Percentiles rank a stretch among this genome's conserved stretches.
Evolutionary conservation across 2,888 invertebrate species (phyloP).

Genomic region (Eustalomyia histrio): DNA sequence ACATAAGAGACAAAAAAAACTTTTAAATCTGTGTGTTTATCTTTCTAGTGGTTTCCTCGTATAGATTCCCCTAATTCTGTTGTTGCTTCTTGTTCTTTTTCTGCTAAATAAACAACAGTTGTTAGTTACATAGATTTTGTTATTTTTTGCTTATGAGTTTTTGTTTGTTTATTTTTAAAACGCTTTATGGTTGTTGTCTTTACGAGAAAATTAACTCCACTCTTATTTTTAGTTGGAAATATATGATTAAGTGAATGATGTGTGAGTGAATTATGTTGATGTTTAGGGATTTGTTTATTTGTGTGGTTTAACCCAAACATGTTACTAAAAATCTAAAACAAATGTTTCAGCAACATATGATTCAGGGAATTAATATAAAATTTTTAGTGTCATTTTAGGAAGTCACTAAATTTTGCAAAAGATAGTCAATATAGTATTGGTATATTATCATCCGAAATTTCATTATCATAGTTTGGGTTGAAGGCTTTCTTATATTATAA

Average conservation of each 20-base stretch:
- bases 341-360: conserved; percentile 25
- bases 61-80: neutral
- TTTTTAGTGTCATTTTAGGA: too few species aligned
- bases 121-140: neutral
- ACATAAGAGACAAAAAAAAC: neutral
- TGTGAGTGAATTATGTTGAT: conserved; percentile 7
- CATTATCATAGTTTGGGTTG: too few species aligned
- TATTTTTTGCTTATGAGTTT: neutral
- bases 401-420: too few species aligned
- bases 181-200: neutral
- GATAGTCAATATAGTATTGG: too few species aligned
- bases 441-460: too few species aligned
- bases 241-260: neutral
- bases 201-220: conserved; percentile 16
- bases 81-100: neutral
- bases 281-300: conserved; percentile 10
- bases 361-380: too few species aligned
- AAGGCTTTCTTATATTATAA: too few species aligned
- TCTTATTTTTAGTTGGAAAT: conserved; percentile 21
- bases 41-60: neutral
- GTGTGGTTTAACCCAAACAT: neutral
- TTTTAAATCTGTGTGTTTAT: conserved; percentile 9
- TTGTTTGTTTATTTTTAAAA: conserved; percentile 10
- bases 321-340: conserved; percentile 2
- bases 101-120: conserved; percentile 21